Evolutionary conservation across 2,888 invertebrate species (phyloP), one percentile per base, ranked within the genome.

Genomic region (Nowickia ferox): DNA sequence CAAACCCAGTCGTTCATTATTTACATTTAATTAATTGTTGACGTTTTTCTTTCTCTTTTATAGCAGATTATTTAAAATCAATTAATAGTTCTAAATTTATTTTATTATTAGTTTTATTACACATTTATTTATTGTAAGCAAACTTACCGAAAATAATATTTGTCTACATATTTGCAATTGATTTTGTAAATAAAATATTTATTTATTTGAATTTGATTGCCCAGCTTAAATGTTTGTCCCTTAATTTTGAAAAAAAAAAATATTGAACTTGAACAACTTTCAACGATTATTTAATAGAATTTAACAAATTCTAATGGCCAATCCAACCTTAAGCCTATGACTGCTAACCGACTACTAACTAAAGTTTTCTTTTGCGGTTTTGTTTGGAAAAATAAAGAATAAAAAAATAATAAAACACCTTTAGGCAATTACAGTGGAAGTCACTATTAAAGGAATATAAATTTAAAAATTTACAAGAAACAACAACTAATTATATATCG

Each of bases 121-220:
- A 55, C 9, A 13, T 19, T 15, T 15, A 17, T 61, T 46, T 10
- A 30, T 40, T 74, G 53, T 66, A 15, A 22, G 19, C 9, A 63
- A 78, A 85, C 87, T 87, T 80, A 87, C 87, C 87, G 80, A 79
- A 81, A 83, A 69, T 85, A 80, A 81, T 87, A 87, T 74, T 87
- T 79, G 13, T 87, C 85, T 87, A 87, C 87, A 87, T 87, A 84
- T 72, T 85, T 87, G 53, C 72, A 87, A 77, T 85, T 84, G 72
- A 87, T 86, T 72, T 87, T 82, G 57, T 87, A 88, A 61, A 87
- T 69, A 72, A 81, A 66, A 79, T 86, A 84, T 75, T 87, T 86
- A 78, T 87, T 86, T 61, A 84, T 83, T 72, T 87, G 80, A 51
- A 88, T 77, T 71, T 86, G 84, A 83, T 87, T 88, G 75, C 87